These are phyloP conservation scores for Alauda arvensis DNA, from an alignment of 2,797 vertebrate species.

Conservation along the genomic window DNA sequence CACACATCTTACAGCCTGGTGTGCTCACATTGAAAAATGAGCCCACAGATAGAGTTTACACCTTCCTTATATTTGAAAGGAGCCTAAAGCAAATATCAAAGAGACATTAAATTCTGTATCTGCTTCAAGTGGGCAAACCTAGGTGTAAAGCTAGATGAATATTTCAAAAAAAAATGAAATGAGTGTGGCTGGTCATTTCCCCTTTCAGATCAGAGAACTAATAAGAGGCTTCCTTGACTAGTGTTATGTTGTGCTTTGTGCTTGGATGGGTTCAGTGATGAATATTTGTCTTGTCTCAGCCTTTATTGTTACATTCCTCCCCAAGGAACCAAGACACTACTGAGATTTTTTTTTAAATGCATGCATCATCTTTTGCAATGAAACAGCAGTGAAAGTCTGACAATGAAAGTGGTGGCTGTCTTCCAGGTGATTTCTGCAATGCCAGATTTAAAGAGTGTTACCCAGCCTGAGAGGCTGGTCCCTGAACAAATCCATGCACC, in stretches of 20 bases:
- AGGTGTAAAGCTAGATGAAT: background rate
- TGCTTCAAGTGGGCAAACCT: background rate
- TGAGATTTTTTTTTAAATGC: background rate
- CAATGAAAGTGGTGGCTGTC: background rate
- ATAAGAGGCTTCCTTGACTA: background rate
- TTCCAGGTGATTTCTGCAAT: background rate
- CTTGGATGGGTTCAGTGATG: background rate
- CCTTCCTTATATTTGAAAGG: background rate
- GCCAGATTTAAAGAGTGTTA: background rate
- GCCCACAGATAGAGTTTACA: background rate
- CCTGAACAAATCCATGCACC: background rate
- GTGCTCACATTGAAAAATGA: background rate
- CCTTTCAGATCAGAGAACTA: background rate
- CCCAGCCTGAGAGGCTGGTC: background rate
- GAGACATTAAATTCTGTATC: background rate
- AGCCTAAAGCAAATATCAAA: background rate
- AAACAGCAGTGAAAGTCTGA: background rate
- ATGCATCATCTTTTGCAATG: background rate
- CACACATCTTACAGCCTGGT: rapidly evolving
- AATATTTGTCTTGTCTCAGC: background rate
- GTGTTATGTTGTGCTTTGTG: background rate
- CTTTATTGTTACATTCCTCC: background rate
- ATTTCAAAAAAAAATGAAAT: background rate
- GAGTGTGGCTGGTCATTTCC: background rate
- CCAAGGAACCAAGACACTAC: background rate